These are phyloP conservation scores for Muntiacus reevesi DNA, from an alignment of 2,113 vertebrate genomes.

Conservation along the genomic window DNA sequence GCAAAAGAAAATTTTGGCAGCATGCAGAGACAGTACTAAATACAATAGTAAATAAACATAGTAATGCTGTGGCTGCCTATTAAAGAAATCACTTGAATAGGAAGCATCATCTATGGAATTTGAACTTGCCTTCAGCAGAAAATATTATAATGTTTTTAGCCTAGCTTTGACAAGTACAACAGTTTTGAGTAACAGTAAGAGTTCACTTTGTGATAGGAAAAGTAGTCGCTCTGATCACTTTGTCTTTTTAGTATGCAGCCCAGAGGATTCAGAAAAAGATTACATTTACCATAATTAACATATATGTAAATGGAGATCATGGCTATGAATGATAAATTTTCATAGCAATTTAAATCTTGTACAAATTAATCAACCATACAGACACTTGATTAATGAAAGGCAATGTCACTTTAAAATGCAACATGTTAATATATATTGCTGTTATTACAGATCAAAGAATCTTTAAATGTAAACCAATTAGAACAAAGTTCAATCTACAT, in stretches of 20 bases:
- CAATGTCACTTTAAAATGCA: slow-evolving; percentile 90
- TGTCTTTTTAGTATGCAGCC: slow-evolving; percentile 90
- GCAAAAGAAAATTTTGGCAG: slow-evolving; percentile 54
- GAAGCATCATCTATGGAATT: slow-evolving; percentile 73
- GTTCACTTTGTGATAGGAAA: slow-evolving; percentile 83
- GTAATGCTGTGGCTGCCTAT: slow-evolving; percentile 63
- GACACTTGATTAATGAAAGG: slow-evolving; percentile 92
- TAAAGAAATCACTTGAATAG: slow-evolving; percentile 79
- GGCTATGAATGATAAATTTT: slow-evolving; percentile 93
- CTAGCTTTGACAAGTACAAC: slow-evolving; percentile 75
- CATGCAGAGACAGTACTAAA: slow-evolving; percentile 61
- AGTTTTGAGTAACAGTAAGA: slow-evolving; percentile 76
- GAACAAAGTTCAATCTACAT: slow-evolving; percentile 84
- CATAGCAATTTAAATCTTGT: slow-evolving; percentile 93
- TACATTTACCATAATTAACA: slow-evolving; percentile 92
- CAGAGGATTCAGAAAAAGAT: slow-evolving; percentile 89
- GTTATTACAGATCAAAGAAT: slow-evolving; percentile 89
- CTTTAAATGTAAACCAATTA: slow-evolving; percentile 88
- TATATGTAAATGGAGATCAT: slow-evolving; percentile 92
- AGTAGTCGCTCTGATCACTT: slow-evolving; percentile 83
- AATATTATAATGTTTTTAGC: slow-evolving; percentile 79
- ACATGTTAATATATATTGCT: slow-evolving; percentile 90
- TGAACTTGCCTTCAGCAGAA: slow-evolving; percentile 78
- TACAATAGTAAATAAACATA: slow-evolving; percentile 54
- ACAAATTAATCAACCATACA: slow-evolving; percentile 92